A percentile compares a stretch with the other conserved stretches of the same genome.
These are phyloP conservation scores for Deilephila elpenor DNA, from an alignment of 2,888 invertebrate species.

Conservation along the genomic window DNA sequence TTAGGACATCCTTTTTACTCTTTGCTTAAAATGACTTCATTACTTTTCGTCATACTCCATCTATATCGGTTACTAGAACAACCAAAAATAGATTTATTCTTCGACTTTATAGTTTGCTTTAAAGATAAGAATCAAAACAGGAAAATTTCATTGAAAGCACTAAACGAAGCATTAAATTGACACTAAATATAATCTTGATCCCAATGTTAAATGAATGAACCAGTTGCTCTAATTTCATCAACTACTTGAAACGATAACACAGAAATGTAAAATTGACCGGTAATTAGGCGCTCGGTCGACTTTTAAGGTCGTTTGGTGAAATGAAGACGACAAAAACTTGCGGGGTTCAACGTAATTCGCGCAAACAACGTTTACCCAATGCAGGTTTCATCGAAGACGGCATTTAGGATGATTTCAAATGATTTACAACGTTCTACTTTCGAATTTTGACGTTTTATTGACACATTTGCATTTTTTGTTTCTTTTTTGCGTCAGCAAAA, in stretches of 20 bases:
- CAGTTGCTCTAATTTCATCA: background rate
- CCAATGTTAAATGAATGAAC: background rate
- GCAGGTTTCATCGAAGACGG: constrained; percentile 4
- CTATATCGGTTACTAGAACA: too few species aligned
- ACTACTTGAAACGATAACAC: constrained; percentile 22
- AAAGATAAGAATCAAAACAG: too few species aligned
- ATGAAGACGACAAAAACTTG: constrained; percentile 41
- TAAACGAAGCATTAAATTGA: too few species aligned
- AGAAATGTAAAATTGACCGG: constrained; percentile 27
- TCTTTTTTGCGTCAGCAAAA: background rate
- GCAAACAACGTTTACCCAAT: constrained; percentile 10
- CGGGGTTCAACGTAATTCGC: constrained; percentile 21
- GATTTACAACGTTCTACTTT: background rate
- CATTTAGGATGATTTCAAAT: constrained; percentile 3
- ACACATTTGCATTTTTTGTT: background rate
- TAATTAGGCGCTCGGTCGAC: constrained; percentile 37
- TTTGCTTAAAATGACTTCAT: too few species aligned
- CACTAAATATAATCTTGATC: too few species aligned
- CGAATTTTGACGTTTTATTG: constrained; percentile 15
- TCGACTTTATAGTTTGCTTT: too few species aligned
- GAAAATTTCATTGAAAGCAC: too few species aligned
- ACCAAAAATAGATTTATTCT: too few species aligned
- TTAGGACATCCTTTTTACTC: background rate
- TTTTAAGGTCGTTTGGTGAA: constrained; percentile 45
- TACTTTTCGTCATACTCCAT: too few species aligned